Evolutionary conservation across 2,888 invertebrate species (phyloP).

Genomic region (Lochmaea capreae): DNA sequence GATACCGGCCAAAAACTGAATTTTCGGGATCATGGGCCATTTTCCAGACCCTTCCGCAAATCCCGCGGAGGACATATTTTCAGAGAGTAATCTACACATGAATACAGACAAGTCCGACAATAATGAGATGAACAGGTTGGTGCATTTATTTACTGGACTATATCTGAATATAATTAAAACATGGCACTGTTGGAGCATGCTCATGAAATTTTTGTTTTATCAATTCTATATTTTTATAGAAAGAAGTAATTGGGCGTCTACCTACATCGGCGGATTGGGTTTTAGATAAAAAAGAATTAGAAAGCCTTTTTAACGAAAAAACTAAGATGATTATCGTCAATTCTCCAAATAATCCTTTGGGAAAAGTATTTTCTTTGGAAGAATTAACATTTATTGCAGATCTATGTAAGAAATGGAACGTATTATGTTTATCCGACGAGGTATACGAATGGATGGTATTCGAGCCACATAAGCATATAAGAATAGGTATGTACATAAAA

Average conservation of each 20-base stretch:
- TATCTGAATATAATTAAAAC: too few relatives aligned
- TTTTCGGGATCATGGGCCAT: too few relatives aligned
- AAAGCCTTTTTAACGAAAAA: conserved; percentile 81
- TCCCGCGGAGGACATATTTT: too few relatives aligned
- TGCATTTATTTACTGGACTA: too few relatives aligned
- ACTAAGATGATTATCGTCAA: conserved; percentile 97
- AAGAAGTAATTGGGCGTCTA: conserved; percentile 58
- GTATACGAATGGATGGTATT: conserved; percentile 98
- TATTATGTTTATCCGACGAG: conserved; percentile 93
- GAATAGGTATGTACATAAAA: conserved; percentile 77
- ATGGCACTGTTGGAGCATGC: too few relatives aligned
- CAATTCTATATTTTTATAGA: conserved; percentile 34
- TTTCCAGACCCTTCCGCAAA: too few relatives aligned
- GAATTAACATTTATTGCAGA: conserved; percentile 85
- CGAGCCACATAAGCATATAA: conserved; percentile 83
- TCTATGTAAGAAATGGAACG: conserved; percentile 92
- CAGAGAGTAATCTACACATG: too few relatives aligned
- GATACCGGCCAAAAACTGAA: too few relatives aligned
- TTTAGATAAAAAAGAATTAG: conserved; percentile 84
- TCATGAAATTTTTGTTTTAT: too few relatives aligned
- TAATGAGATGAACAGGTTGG: too few relatives aligned
- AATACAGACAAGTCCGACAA: too few relatives aligned
- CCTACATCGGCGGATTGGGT: conserved; percentile 88
- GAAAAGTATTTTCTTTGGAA: conserved; percentile 83
- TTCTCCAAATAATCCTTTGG: conserved; percentile 97